Evolutionary conservation across 2,888 invertebrate species (phyloP), one percentile per base, ranked within the genome.

Genomic region (Trichopoda pennipes): DNA sequence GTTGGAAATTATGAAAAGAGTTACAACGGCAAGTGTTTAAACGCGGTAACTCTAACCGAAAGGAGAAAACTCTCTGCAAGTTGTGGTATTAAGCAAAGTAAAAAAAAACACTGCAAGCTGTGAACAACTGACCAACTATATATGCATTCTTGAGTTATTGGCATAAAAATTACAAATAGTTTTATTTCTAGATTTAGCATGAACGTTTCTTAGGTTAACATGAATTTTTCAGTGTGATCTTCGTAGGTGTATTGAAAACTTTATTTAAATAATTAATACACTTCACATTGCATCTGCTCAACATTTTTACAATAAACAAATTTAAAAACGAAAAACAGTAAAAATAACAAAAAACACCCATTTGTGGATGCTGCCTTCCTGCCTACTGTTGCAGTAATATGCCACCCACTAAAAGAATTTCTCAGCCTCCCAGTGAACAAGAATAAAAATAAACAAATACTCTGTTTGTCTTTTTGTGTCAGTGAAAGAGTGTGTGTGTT

Each of bases 341-440:
- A 9, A 61, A 28, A 17, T 56, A 10, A n/a, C 32, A 14, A n/a
- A 58, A 32, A 60, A 49, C 21, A 51, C 38, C 44, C 17, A 66
- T 32, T 21, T 42, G 23, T 42, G 10, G 21, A 55, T 32, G 19
- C 42, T 56, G 55, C 9, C 35, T 28, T 47, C 19, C 19, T 38
- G 38, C 9, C 42, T 42, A 12, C 21, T 68, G 21, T 55, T 68
- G 32, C 68, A 53, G 16, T 35, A 70, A 60, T 63, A 58, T 64
- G 55, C 74, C 81, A 81, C 78, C 78, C 78, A 75, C 81, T 56
- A 75, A 55, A 78, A 61, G 55, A 72, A 74, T 75, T 70, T 78
- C 69, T 69, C 47, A 70, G 74, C n/a, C 58, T 70, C 64, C 68
- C 38, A 49, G 69, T 56, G 8, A 63, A 53, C 66, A 56, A 73